phyloP scores from a whole-genome alignment of 2,113 vertebrate genomes.

The Carlito syrichta region DNA sequence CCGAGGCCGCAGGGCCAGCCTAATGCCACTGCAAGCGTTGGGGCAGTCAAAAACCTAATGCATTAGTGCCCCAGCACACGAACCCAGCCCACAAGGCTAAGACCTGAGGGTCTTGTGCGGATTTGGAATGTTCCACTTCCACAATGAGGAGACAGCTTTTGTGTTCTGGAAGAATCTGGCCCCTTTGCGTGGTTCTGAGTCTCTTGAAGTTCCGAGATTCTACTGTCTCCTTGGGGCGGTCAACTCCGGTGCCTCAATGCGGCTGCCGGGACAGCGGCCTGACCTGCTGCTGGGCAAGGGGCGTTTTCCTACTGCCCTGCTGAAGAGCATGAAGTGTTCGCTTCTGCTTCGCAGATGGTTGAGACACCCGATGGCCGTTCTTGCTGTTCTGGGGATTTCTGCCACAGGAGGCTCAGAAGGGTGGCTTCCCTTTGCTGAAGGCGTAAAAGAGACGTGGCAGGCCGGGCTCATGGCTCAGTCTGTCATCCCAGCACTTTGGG shows the following conservation, averaged over 20 bases:
- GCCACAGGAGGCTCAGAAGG: constrained; percentile 60
- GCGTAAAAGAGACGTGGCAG: constrained; percentile 65
- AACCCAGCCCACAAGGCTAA: not conserved
- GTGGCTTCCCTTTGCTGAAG: constrained; percentile 55
- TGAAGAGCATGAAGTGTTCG: constrained; percentile 82
- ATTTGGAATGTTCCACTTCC: not conserved
- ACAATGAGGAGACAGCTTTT: constrained; percentile 34
- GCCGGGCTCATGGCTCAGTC: too few species aligned
- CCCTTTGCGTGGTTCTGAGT: constrained; percentile 30
- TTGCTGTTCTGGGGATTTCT: constrained; percentile 65
- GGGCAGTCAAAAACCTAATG: not conserved
- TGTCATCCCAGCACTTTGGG: too few species aligned
- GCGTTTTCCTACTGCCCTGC: constrained; percentile 84
- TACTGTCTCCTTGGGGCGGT: constrained; percentile 74
- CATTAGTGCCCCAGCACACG: not conserved
- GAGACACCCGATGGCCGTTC: constrained; percentile 81
- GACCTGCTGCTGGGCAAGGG: constrained; percentile 81
- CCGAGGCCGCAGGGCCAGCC: not conserved
- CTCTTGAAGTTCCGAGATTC: constrained; percentile 73
- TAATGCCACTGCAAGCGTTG: too few species aligned
- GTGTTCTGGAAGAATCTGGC: not conserved
- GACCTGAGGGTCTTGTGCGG: not conserved
- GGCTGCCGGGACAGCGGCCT: constrained; percentile 77
- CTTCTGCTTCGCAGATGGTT: constrained; percentile 82
- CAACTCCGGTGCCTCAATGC: constrained; percentile 77